Percentiles rank a stretch among this genome's conserved stretches.
Evolutionary conservation across 2,888 invertebrate species (phyloP).

Genomic region (Gortyna flavago): DNA sequence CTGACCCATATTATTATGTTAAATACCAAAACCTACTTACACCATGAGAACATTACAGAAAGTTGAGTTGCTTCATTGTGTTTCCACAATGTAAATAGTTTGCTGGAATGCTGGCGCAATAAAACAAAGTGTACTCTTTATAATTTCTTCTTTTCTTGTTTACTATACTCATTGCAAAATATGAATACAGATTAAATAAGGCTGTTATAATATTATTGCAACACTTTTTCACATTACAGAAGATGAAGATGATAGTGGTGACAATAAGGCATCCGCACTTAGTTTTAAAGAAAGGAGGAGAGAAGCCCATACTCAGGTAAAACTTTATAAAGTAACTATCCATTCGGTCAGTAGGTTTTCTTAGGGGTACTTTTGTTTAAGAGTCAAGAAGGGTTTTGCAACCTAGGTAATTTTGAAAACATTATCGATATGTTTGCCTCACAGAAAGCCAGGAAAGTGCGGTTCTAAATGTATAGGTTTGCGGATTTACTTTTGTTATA

Average conservation of each 20-base stretch:
- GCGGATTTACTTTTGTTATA: too few relatives aligned
- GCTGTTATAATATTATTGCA: background rate
- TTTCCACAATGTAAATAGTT: background rate
- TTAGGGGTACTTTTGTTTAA: too few relatives aligned
- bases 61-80: background rate
- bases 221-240: slow-evolving; percentile 77
- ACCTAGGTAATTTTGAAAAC: too few relatives aligned
- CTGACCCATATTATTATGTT: background rate
- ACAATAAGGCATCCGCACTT: slow-evolving; percentile 91
- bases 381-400: too few relatives aligned
- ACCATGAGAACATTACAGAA: background rate
- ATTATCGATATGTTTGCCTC: too few relatives aligned
- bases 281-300: slow-evolving; percentile 98
- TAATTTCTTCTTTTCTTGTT: background rate
- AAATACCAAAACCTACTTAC: background rate
- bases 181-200: background rate
- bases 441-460: too few relatives aligned
- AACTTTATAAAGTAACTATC: background rate
- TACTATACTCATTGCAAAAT: background rate
- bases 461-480: too few relatives aligned
- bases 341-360: too few relatives aligned
- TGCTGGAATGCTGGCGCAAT: background rate
- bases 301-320: slow-evolving; percentile 96
- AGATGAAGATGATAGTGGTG: slow-evolving; percentile 91
- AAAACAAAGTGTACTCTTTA: background rate